Evolutionary conservation across 2,888 invertebrate species (phyloP).

Genomic region (Nasonovia ribisnigri): DNA sequence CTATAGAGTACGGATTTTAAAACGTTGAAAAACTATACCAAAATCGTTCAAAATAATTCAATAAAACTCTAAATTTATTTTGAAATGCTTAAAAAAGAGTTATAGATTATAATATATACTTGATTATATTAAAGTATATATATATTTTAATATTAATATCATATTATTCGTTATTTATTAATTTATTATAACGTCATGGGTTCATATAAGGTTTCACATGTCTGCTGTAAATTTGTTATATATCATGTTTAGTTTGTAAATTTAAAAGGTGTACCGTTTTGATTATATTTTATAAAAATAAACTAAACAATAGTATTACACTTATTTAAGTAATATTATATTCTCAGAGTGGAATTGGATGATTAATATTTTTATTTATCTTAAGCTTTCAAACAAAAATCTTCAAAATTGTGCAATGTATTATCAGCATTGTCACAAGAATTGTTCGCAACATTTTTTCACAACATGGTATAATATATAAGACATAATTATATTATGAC

Average conservation of each 20-base stretch:
- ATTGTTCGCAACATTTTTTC: neutral
- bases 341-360: too few relatives aligned
- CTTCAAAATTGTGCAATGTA: neutral
- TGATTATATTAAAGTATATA: too few relatives aligned
- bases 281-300: neutral
- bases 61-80: too few relatives aligned
- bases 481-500: neutral
- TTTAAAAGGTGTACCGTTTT: neutral
- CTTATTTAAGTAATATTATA: too few relatives aligned
- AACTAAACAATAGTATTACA: neutral
- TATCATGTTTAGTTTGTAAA: neutral
- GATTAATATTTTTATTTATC: too few relatives aligned
- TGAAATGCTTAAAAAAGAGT: neutral
- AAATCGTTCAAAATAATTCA: too few relatives aligned
- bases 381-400: neutral
- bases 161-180: neutral
- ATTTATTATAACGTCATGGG: neutral
- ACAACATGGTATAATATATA: neutral
- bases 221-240: neutral
- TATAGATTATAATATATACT: neutral
- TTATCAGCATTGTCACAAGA: neutral
- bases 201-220: neutral
- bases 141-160: neutral
- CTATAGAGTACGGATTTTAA: neutral
- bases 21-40: too few relatives aligned